Base-by-base conservation (phyloP, 1,140 invertebrate species). In the Phthorimaea operculella region DNA sequence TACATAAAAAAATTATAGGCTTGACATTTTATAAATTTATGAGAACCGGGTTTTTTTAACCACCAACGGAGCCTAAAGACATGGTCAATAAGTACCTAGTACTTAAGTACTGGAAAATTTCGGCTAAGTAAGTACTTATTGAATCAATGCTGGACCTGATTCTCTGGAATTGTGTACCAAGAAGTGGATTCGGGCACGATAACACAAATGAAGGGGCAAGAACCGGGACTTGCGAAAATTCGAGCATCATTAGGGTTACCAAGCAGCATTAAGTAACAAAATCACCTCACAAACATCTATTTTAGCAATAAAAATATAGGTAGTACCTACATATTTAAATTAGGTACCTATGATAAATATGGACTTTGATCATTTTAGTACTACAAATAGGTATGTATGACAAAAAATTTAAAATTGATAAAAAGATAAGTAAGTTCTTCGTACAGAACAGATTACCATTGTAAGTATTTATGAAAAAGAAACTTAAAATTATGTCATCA, bases 171-270 rank as follows among this genome's bases (percentile, higher is more conserved):
- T 70, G 70, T 58, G 61, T 81, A 78, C 75, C 64, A 52, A 70
- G 75, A 78, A 79, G 64, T 69, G 68, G 76, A 79, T 76, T 58
- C 49, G 60, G 68, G 54, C 66, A 57, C 57, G 65, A 78, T 76
- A 77, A 72, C 74, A 69, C 64, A 69, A 47, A 67, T 74, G 68
- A 63, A 68, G 60, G 67, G 70, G 65, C 59, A 70, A 74, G 66
- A 68, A 66, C 70, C 70, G 66, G 57, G 63, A 63, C 60, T 76
- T 63, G 68, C 63, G 68, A 73, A 81, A 81, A 78, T 74, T 79
- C 69, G 64, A 62, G 64, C 65, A 64, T 63, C 53, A 58, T 56
- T 52, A 69, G 63, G 65, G 68, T 42, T 66, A 64, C 21, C 14
- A 39, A 12, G n/a, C 36, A 39, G 21, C 21, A 2, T 4, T 28